Evolutionary conservation across 2,113 vertebrate genomes (phyloP).

Genomic region (Xiphias gladius): DNA sequence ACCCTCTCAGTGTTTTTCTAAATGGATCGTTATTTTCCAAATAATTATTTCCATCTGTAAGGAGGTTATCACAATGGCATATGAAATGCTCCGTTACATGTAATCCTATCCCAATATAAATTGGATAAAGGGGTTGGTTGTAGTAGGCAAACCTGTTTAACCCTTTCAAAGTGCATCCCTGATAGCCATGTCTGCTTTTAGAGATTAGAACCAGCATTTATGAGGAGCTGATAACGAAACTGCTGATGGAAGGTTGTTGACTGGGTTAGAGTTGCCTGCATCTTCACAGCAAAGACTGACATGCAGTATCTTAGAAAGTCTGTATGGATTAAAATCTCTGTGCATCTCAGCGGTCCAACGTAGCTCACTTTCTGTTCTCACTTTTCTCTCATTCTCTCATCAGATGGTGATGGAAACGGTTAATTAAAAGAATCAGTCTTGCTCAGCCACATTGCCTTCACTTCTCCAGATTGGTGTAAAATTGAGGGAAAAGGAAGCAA

Average conservation of each 20-base stretch:
- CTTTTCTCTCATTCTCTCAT: background rate
- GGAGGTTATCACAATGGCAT: background rate
- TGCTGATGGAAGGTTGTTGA: slow-evolving; percentile 26
- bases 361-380: slow-evolving; percentile 1
- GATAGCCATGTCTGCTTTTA: slow-evolving; percentile 57
- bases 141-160: background rate
- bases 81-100: slow-evolving; percentile 20
- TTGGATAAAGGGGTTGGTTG: slow-evolving; percentile 5
- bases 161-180: slow-evolving; percentile 5
- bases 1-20: background rate
- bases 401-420: background rate
- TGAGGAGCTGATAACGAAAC: slow-evolving; percentile 36
- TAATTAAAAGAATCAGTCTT: background rate
- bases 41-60: background rate
- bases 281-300: slow-evolving; percentile 56
- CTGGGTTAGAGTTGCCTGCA: slow-evolving; percentile 62
- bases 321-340: slow-evolving; percentile 63
- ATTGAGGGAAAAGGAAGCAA: slow-evolving; percentile 13
- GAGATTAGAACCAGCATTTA: slow-evolving; percentile 67
- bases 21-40: background rate
- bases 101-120: background rate
- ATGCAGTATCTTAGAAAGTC: slow-evolving; percentile 58
- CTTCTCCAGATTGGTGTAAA: slow-evolving; percentile 8
- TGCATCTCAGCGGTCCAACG: slow-evolving; percentile 48
- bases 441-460: slow-evolving; percentile 22